Evolutionary conservation across 2,113 vertebrate genomes (phyloP).

Genomic region (Gallinago jamesoni): DNA sequence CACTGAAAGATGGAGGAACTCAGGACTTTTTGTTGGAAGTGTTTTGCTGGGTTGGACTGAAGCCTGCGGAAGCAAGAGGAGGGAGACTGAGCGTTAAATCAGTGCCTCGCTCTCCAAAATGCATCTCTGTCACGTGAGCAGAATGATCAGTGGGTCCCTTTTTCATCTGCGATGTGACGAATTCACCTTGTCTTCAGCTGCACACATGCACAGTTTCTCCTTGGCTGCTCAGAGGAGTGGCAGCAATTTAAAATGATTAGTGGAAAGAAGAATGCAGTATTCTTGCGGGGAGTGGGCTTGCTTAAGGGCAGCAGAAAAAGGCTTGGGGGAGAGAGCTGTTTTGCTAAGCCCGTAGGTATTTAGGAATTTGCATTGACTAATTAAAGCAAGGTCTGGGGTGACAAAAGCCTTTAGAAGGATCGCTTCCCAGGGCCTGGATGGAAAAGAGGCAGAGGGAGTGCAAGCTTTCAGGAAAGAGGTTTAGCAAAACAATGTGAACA

Average conservation of each 20-base stretch:
- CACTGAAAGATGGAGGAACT: neutral
- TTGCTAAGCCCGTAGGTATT: conserved; percentile 64
- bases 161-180: neutral
- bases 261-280: conserved; percentile 12
- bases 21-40: neutral
- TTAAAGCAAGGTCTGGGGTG: conserved; percentile 40
- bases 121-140: neutral
- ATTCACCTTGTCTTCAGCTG: conserved; percentile 24
- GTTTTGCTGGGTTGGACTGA: neutral
- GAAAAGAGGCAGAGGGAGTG: conserved; percentile 12
- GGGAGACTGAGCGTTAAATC: neutral
- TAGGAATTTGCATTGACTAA: conserved; percentile 66
- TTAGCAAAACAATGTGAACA: conserved; percentile 53
- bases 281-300: neutral
- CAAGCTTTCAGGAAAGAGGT: conserved; percentile 23
- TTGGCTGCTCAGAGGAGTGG: neutral
- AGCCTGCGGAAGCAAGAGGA: neutral
- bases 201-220: neutral
- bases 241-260: conserved; percentile 34
- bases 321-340: conserved; percentile 40
- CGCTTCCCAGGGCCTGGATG: neutral
- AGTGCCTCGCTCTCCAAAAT: neutral
- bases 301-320: conserved; percentile 38
- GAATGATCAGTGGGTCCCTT: neutral
- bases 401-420: conserved; percentile 59